Evolutionary conservation across 2,113 vertebrate species (phyloP).

Genomic region (Corythoichthys haematopterus): DNA sequence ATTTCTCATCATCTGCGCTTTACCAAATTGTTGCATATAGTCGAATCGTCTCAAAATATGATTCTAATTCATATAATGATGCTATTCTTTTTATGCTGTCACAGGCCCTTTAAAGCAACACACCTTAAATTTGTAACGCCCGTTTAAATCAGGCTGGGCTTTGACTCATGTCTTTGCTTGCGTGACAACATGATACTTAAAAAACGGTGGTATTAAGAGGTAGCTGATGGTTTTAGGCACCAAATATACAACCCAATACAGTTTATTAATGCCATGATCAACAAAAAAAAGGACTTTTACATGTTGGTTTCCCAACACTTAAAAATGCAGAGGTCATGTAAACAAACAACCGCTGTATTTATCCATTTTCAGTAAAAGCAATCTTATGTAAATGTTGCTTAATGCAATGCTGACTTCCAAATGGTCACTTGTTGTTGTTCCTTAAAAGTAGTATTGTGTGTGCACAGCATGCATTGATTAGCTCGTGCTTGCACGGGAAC

Average conservation of each 20-base stretch:
- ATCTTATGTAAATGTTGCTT: background rate
- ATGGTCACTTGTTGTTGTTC: constrained; percentile 12
- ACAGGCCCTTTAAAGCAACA: too few species aligned
- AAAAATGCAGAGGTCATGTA: background rate
- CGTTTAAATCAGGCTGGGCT: too few species aligned
- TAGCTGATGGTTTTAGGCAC: background rate
- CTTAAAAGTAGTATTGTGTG: constrained; percentile 31
- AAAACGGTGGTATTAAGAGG: background rate
- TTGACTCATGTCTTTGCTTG: too few species aligned
- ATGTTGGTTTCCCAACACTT: background rate
- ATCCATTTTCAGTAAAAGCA: background rate
- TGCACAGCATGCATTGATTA: constrained; percentile 50
- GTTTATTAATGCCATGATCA: background rate
- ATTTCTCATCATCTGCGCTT: too few species aligned
- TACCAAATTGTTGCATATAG: too few species aligned
- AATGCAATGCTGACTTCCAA: constrained; percentile 6
- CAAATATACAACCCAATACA: background rate
- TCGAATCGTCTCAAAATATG: too few species aligned
- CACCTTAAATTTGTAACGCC: too few species aligned
- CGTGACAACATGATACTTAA: too few species aligned
- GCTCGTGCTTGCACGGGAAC: constrained; percentile 31
- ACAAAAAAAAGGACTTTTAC: background rate
- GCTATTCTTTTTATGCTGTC: too few species aligned
- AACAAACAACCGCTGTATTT: background rate
- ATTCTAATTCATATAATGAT: too few species aligned